These are phyloP conservation scores for Typhlichthys subterraneus DNA, from an alignment of 2,797 vertebrate genomes.

Conservation along the genomic window DNA sequence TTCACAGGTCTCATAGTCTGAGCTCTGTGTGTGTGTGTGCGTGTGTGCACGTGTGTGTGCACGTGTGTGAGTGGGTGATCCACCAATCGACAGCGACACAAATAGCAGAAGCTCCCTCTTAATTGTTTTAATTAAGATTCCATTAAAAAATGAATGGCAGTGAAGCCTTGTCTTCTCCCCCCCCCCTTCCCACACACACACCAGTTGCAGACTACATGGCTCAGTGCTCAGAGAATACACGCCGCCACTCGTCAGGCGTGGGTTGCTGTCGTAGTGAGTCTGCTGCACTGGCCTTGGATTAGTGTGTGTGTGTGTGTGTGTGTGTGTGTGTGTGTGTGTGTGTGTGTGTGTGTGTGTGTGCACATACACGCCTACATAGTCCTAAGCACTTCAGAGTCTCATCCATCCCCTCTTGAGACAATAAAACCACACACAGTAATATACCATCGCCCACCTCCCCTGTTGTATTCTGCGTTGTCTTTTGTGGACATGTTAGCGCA, in stretches of 20 bases:
- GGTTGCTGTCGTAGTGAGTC: no score
- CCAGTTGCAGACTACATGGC: no score
- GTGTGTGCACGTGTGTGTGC: slow-evolving; percentile 7
- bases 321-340: neutral
- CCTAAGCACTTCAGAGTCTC: slow-evolving; percentile 64
- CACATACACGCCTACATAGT: slow-evolving; percentile 26
- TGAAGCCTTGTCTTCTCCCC: no score
- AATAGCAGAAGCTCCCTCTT: neutral
- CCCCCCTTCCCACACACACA: no score
- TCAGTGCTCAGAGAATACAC: no score
- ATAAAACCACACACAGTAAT: slow-evolving; percentile 48
- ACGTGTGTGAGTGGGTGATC: neutral
- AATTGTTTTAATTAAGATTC: neutral
- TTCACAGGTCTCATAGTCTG: slow-evolving; percentile 51
- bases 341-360: neutral
- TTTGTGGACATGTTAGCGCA: slow-evolving; percentile 24
- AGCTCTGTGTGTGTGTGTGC: slow-evolving; percentile 6
- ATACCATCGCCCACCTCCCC: slow-evolving; percentile 47
- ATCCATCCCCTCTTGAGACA: slow-evolving; percentile 42
- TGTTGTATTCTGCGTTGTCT: slow-evolving; percentile 22
- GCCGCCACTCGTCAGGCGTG: no score
- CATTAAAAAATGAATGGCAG: no score
- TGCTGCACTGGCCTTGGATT: neutral
- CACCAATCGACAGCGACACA: neutral
- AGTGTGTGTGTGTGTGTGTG: neutral